Base-by-base conservation (phyloP, 2,113 vertebrate genomes). In the Hoplias malabaricus region DNA sequence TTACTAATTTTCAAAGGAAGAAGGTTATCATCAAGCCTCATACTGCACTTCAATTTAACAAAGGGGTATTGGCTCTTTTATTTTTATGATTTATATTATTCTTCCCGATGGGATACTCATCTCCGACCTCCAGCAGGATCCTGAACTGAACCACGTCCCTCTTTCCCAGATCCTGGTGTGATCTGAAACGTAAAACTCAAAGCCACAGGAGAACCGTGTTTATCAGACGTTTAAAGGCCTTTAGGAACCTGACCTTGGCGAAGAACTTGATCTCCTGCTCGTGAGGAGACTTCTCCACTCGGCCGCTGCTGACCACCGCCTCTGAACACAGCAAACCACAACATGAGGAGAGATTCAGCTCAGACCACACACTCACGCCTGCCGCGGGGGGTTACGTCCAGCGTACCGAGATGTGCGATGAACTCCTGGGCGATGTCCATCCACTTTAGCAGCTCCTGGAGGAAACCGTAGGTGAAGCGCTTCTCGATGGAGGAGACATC, bases 211-310 rank as follows among this genome's bases (percentile, higher is more conserved):
- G n/a, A n/a, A n/a, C n/a, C n/a, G n/a, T n/a, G n/a, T n/a, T n/a
- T n/a, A n/a, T n/a, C n/a, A n/a, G 33, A 62, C 33, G 7, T 38
- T 65, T 21, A 4, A 42, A 40, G 11, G 25, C 34, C 21, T 40
- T 34, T 4, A n/a, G 1, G 23, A 69, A 33, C 1, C 78, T 87
- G 73, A 96, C 96, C 93, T 98, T 98, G 25, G 95, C 96, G 86
- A 98, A 98, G 88, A 98, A 98, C 82, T 98, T 98, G 82, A 98
- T 98, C 90, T 98, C 96, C 86, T 96, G 95, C 57, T 97, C 96
- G 29, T 98, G 96, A 3, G 96, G 96, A 12, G 96, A 98, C 84
- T 98, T 96, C 86, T 98, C 96, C 77, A 96, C 95, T 76, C 96
- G 88, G n/a, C 95, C 96, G 10, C 96, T 97, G 92, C 95, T 98